These are phyloP conservation scores for Drosophila merina DNA, from an alignment of 2,888 invertebrate species.

Conservation along the genomic window DNA sequence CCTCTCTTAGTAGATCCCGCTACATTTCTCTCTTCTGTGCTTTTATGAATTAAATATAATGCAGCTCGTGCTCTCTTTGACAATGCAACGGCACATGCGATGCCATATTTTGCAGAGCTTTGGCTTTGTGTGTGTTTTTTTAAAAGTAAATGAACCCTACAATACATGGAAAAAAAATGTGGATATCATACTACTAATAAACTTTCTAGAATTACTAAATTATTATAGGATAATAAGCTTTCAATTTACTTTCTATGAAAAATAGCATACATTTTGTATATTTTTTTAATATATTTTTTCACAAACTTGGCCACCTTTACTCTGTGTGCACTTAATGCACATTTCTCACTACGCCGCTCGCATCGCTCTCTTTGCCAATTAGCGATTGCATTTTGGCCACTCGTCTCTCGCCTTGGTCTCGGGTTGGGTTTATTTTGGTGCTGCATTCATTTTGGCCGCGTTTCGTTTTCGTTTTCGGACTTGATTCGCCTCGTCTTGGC, in stretches of 20 bases:
- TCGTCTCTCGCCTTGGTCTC: conserved; percentile 49
- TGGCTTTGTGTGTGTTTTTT: conserved; percentile 40
- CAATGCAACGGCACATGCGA: conserved; percentile 11
- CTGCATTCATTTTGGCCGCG: conserved; percentile 73
- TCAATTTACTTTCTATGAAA: too few species aligned
- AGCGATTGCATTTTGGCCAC: conserved; percentile 58
- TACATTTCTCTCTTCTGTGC: conserved; percentile 12
- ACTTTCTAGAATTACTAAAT: too few species aligned
- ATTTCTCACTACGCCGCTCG: conserved; percentile 12
- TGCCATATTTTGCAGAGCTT: background rate
- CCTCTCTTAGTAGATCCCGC: background rate
- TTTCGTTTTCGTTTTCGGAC: conserved; percentile 46
- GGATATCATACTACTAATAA: too few species aligned
- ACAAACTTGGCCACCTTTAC: background rate
- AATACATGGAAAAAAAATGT: background rate
- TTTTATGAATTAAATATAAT: conserved; percentile 69
- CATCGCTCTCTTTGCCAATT: conserved; percentile 54
- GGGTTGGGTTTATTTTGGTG: conserved; percentile 75
- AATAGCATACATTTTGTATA: too few species aligned
- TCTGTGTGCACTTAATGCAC: conserved; percentile 4
- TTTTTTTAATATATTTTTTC: too few species aligned
- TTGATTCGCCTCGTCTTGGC: conserved; percentile 39
- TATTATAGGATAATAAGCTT: too few species aligned
- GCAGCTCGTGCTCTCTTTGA: conserved; percentile 16
- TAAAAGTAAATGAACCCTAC: conserved; percentile 67